Base-by-base conservation (phyloP, 2,797 vertebrate species). In the Ataeniobius toweri region DNA sequence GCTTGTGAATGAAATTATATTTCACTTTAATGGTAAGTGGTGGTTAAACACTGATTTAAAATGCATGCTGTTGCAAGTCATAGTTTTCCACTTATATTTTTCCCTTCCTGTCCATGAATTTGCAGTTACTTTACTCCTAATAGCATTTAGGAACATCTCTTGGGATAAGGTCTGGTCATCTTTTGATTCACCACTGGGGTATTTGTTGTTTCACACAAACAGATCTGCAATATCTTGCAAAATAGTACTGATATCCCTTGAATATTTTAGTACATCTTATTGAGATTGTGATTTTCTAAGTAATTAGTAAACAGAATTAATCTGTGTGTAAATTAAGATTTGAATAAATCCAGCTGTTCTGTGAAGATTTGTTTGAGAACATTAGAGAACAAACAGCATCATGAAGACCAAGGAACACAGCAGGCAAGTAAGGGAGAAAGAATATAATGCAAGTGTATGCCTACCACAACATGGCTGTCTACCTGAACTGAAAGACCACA, bases 1-100 rank as follows among this genome's bases (percentile, higher is more conserved):
- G 68, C 70, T 74, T 80, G 65, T 72, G 72, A 81, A 79, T 81
- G 3, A 75, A 69, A 79, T 77, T 28, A 53, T 68, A 44, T 79
- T 2, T 56, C 65, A 71, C 10, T 56, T 76, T 2, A 73, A 63
- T 61, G 51, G 24, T 31, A 56, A 72, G 71, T 58, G 36, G 26
- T 69, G 65, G 73, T 1, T 51, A 53, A 83, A 67, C 55, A 14
- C 41, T 73, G 65, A 58, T 80, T 80, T 76, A 44, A 81, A 81
- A 84, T 84, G 31, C 20, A 78, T 61, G 28, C 58, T 69, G 36
- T 70, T 81, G 36, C 36, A 46, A 74, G 16, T 58, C 12, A 59
- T 79, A 36, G 36, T 36, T 36, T 36, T 31, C 10, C 31, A 51
- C 50, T 5, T 84, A 82, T 79, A 53, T 59, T 83, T 71, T 70